Conservation (phyloP, 2,797 vertebrate genomes). For the Sciurus carolinensis region DNA sequence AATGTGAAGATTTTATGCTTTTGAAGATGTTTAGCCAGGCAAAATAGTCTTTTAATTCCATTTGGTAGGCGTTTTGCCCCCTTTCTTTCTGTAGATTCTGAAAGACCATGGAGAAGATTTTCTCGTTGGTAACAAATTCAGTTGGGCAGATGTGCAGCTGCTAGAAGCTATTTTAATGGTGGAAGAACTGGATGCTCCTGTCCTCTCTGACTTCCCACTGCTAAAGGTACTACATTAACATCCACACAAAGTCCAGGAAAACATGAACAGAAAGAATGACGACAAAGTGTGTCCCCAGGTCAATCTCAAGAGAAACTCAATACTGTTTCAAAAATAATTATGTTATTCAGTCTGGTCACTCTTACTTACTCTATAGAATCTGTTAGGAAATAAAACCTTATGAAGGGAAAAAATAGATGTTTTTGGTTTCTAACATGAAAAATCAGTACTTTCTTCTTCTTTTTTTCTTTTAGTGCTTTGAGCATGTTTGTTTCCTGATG, state of each 20-base stretch:
- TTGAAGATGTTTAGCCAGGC: constrained; percentile 32
- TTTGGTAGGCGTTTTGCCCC: constrained; percentile 47
- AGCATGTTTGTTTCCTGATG: neutral
- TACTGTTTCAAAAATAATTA: neutral
- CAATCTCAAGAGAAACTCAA: neutral
- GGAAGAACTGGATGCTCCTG: constrained; percentile 90
- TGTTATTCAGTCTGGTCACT: neutral
- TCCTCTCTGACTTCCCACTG: constrained; percentile 90
- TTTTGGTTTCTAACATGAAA: neutral
- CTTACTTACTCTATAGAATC: neutral
- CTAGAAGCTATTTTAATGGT: constrained; percentile 93
- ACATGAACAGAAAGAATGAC: neutral
- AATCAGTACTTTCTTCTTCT: neutral
- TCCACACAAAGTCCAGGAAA: neutral
- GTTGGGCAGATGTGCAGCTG: constrained; percentile 92
- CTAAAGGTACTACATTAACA: constrained; percentile 88
- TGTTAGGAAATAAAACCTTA: constrained; percentile 41
- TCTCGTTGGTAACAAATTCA: constrained; percentile 93
- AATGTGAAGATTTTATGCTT: neutral
- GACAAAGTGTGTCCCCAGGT: neutral
- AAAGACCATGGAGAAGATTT: constrained; percentile 87
- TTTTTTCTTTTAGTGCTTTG: neutral
- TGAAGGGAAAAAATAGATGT: neutral
- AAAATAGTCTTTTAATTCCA: neutral
- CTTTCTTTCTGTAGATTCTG: constrained; percentile 89